Evolutionary conservation across 2,797 vertebrate species (phyloP), one percentile per base, ranked within the genome.

Genomic region (Phyllotis vaccarum): DNA sequence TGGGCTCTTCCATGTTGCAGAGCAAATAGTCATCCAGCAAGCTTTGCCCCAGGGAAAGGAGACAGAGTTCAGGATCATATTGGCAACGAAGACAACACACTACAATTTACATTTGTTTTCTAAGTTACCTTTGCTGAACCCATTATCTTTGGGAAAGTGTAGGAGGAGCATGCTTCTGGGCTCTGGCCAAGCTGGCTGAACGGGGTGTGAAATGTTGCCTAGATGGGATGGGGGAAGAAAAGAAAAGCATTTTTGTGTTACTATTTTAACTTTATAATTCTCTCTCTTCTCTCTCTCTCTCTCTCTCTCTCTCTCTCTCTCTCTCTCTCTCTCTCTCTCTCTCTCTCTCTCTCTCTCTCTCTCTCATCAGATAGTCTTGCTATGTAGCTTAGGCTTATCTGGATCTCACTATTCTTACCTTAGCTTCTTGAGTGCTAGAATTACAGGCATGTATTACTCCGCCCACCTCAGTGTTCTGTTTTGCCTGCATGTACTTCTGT

Each of bases 121-220:
- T 40, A 72, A 62, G 89, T 98, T 98, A 99, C 99, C 99, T 99
- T 99, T 86, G 98, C 97, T 19, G 90, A 1, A 16, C 99, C 99
- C 99, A 99, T 99, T 0, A 99, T 98, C 97, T 98, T 99, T 74
- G 99, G 99, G 96, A 99, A 99, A 27, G 98, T 98, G 94, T 99
- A 99, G 54, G 99, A 99, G 29, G 99, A 99, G 95, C 99, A 99
- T 1, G 99, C 99, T 92, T 99, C 99, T 0, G 99, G 98, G 95
- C 98, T 99, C 97, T 99, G 99, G n/a, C 99, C 99, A 74, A 99
- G 98, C 49, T 99, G 98, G 95, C 97, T 99, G 97, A 99, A 99
- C 0, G 99, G 99, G 0, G 98, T 99, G 62, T 99, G 99, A 98
- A 99, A 99, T 0, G 99, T 99, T 17, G 99, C 99, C 99, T 99